Percentiles rank a stretch among this genome's conserved stretches.
Conservation (phyloP, 2,888 invertebrate species). For the Lordiphosa andalusiaca region DNA sequence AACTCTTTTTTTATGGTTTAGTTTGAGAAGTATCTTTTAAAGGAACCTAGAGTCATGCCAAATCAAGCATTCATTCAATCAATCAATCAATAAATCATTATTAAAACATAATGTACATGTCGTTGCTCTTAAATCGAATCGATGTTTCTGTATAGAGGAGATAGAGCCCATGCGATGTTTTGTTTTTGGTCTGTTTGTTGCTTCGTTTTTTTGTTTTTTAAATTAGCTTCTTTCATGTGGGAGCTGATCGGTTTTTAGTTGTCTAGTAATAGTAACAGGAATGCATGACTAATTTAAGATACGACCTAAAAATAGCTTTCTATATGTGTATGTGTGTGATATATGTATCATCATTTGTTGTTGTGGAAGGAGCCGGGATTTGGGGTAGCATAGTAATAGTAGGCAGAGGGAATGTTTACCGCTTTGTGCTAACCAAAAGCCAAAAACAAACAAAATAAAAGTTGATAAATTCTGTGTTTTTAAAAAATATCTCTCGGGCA, state of each 20-base stretch:
- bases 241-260: slow-evolving; percentile 53
- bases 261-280: slow-evolving; percentile 55
- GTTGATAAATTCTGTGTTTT: slow-evolving; percentile 25
- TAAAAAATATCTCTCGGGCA: slow-evolving; percentile 62
- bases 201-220: slow-evolving; percentile 29
- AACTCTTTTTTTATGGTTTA: slow-evolving; percentile 8
- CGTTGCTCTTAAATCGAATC: slow-evolving; percentile 46
- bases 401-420: slow-evolving; percentile 59
- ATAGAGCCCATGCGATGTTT: slow-evolving; percentile 49
- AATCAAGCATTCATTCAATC: slow-evolving; percentile 56
- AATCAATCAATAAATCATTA: slow-evolving; percentile 71
- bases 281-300: slow-evolving; percentile 72
- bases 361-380: background rate
- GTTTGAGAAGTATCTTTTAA: slow-evolving; percentile 68
- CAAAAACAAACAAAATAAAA: slow-evolving; percentile 33
- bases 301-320: slow-evolving; percentile 57
- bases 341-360: slow-evolving; percentile 30
- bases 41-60: slow-evolving; percentile 68
- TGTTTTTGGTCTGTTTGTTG: slow-evolving; percentile 21
- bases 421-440: slow-evolving; percentile 64
- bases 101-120: slow-evolving; percentile 77
- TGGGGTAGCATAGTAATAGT: slow-evolving; percentile 12
- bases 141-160: slow-evolving; percentile 15
- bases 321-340: slow-evolving; percentile 28
- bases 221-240: slow-evolving; percentile 66